Base-by-base conservation (phyloP, 2,797 vertebrate species). In the Dipus sagitta region DNA sequence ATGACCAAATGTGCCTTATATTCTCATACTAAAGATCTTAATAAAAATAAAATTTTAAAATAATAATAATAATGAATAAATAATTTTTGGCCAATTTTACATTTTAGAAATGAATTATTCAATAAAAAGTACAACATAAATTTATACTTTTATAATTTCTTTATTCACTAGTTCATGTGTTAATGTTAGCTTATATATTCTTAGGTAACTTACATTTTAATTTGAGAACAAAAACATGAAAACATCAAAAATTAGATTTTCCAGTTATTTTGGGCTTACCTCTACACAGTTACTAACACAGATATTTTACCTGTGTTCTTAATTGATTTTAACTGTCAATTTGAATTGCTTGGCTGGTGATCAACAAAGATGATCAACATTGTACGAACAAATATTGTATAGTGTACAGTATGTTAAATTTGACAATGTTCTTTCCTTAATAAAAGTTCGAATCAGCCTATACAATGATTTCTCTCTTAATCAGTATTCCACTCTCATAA, bases 291-390 rank as follows among this genome's bases (percentile, higher is more conserved):
- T 80, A 65, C 32, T 38, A 80, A 68, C 58, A 38, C 28, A 81
- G 47, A 28, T 64, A 76, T 54, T 86, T 72, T 82, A 15, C 47
- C 28, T 78, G 32, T 87, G 11, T 78, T 83, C 15, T 7, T 78
- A 80, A 88, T 52, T 60, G 6, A 82, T 86, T 95, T 80, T 78
- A 90, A 86, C 38, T 34, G 9, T n/a, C 3, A 58, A 87, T 24
- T 15, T 82, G 42, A 95, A 34, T 60, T 30, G 11, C 42, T 83
- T 72, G 72, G 92, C 32, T 47, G 14, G 7, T 74, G 79, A 79
- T 32, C 3, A 34, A 79, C 1, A 47, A 83, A 87, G 47, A 79
- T 77, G 30, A 74, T 52, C 65, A 67, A 72, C 32, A 24, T 74
- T 83, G 5, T 84, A 28, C 34, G 60, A 72, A 74, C 11, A 84